Evolutionary conservation across 35 echinoderm and acorn worm genomes (phyloP), one percentile per base, ranked within the genome.

Genomic region (Ophiothrix spiculata): DNA sequence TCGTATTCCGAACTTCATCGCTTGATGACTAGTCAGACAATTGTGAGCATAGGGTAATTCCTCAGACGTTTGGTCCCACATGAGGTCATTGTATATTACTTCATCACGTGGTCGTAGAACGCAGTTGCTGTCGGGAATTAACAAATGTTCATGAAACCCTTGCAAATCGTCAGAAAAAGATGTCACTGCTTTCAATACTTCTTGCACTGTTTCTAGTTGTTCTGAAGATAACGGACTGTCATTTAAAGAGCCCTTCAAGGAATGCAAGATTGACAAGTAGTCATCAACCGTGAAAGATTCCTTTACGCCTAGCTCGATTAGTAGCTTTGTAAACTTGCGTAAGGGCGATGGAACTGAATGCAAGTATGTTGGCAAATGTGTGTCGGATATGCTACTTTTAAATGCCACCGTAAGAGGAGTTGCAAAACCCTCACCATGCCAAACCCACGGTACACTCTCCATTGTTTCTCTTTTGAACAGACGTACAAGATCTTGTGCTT

Each of bases 281-380:
- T 81, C 87, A 35, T 74, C 60, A 10, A 82, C 8, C 3, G 32
- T 41, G 39, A 89, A 89, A 19, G 54, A 21, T 23, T 89, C 87
- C 74, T 38, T 63, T 15, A 89, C 87, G 15, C 87, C 87, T 23
- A 75, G 79, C 56, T 23, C 74, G 54, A 80, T 36, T 38, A 95
- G 74, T 33, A 95, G 80, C 11, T 1, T 56, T 1, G 40, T 21
- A 69, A 86, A 95, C 37, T 38, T 31, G 0, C 29, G 79, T 31
- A 92, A 77, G 0, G 49, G 35, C 0, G 4, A 14, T 31, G 93
- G 88, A 38, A 87, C 42, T 69, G 21, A 12, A 40, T 73, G 84
- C 28, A 91, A 77, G 80, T 91, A 91, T 10, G 89, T 77, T 75
- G 14, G 25, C 23, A 6, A 12, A 2, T 15, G 3, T 12, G 3